Conservation (phyloP, 2,113 vertebrate species). For the Candoia aspera region DNA sequence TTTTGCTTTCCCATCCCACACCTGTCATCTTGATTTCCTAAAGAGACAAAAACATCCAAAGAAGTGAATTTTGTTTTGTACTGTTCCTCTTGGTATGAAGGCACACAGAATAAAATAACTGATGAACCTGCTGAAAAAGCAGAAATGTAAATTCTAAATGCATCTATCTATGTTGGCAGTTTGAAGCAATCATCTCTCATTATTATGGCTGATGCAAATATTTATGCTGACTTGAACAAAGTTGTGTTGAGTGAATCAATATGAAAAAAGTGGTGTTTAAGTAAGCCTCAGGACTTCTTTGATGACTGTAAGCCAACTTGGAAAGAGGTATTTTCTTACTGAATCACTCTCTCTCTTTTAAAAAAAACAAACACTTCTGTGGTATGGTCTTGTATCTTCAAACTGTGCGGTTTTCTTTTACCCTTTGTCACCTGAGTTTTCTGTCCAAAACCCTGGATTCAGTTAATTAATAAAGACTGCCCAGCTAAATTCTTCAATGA, state of each 20-base stretch:
- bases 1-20: not conserved
- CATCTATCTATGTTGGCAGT: not conserved
- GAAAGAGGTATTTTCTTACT: not conserved
- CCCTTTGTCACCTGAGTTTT: not conserved
- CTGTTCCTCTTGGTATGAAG: fast-evolving
- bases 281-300: not conserved
- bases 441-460: not conserved
- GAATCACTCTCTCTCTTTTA: not conserved
- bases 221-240: slow-evolving; percentile 23
- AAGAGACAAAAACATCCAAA: not conserved
- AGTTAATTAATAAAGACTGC: not conserved
- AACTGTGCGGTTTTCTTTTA: not conserved
- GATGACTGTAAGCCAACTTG: not conserved
- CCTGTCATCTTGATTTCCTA: not conserved
- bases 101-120: not conserved
- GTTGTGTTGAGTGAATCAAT: slow-evolving; percentile 16
- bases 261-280: not conserved
- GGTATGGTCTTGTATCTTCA: not conserved
- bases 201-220: slow-evolving; percentile 24
- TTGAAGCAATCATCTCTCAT: slow-evolving; percentile 24
- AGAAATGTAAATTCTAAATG: slow-evolving; percentile 16
- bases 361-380: not conserved
- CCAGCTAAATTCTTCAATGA: not conserved
- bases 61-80: slow-evolving; percentile 7
- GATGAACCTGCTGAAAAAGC: slow-evolving; percentile 12